These are phyloP conservation scores for Lithophane semibrunnea DNA, from an alignment of 2,888 invertebrate genomes.

Conservation along the genomic window DNA sequence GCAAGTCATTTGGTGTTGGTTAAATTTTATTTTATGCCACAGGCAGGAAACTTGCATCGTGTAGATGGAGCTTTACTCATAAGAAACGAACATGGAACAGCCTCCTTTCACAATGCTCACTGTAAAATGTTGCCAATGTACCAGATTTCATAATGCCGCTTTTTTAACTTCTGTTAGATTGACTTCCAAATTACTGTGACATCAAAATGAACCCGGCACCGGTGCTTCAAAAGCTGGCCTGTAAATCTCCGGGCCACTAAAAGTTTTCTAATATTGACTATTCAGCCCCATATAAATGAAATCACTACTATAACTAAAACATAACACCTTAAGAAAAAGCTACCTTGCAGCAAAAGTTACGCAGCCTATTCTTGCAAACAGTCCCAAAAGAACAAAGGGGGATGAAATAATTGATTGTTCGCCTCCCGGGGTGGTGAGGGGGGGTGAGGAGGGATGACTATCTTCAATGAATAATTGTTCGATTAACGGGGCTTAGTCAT, in stretches of 20 bases:
- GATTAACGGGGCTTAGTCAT: constrained; percentile 88
- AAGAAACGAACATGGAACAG: background rate
- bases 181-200: background rate
- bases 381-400: constrained; percentile 65
- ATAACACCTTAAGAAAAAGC: constrained; percentile 28
- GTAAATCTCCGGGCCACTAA: background rate
- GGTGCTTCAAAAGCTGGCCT: background rate
- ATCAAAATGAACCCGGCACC: background rate
- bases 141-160: background rate
- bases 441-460: constrained; percentile 67
- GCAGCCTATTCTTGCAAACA: constrained; percentile 34
- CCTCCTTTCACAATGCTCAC: background rate
- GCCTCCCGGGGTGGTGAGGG: constrained; percentile 55
- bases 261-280: background rate
- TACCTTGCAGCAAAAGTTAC: constrained; percentile 30
- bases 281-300: background rate
- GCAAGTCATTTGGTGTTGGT: too few species aligned
- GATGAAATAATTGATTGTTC: constrained; percentile 69
- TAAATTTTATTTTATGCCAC: too few species aligned
- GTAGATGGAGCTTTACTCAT: background rate
- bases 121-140: background rate
- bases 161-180: background rate
- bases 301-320: background rate
- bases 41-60: too few species aligned
- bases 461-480: constrained; percentile 88